These are phyloP conservation scores for Stichodactyla helianthus DNA, from an alignment of 64 coral and sea anemone species.

Conservation along the genomic window DNA sequence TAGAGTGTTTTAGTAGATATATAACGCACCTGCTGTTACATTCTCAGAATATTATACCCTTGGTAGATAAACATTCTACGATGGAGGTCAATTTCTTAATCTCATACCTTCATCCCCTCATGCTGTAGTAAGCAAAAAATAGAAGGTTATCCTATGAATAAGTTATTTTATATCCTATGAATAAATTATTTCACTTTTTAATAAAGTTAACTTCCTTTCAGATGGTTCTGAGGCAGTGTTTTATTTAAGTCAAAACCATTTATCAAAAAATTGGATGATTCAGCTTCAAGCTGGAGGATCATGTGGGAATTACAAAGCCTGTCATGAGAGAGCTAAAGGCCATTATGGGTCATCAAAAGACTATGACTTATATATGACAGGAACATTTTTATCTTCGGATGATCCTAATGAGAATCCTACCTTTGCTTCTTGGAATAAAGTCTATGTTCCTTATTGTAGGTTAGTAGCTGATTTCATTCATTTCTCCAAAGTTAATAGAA, in stretches of 20 bases:
- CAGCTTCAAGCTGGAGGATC: constrained; percentile 94
- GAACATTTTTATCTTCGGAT: constrained; percentile 82
- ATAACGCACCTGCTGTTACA: too few species aligned
- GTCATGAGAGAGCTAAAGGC: constrained; percentile 70
- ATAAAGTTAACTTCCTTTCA: constrained; percentile 14
- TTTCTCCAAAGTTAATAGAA: too few species aligned
- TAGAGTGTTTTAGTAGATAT: too few species aligned
- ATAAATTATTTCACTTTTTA: background rate
- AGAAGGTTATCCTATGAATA: background rate
- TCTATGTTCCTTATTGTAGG: constrained; percentile 98
- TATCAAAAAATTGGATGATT: constrained; percentile 82
- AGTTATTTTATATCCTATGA: too few species aligned
- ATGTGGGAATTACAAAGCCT: constrained; percentile 53
- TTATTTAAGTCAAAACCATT: constrained; percentile 81
- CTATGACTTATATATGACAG: constrained; percentile 65
- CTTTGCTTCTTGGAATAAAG: constrained; percentile 98
- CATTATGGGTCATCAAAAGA: constrained; percentile 74
- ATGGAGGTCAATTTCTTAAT: too few species aligned
- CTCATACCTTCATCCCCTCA: too few species aligned
- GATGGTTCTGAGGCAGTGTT: constrained; percentile 93
- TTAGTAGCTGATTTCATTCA: constrained; percentile 6
- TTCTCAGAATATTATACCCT: too few species aligned
- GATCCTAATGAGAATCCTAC: constrained; percentile 88
- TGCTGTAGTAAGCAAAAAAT: background rate
- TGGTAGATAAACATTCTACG: too few species aligned